Conservation (phyloP, 2,888 invertebrate species). For the Emmelina monodactyla region DNA sequence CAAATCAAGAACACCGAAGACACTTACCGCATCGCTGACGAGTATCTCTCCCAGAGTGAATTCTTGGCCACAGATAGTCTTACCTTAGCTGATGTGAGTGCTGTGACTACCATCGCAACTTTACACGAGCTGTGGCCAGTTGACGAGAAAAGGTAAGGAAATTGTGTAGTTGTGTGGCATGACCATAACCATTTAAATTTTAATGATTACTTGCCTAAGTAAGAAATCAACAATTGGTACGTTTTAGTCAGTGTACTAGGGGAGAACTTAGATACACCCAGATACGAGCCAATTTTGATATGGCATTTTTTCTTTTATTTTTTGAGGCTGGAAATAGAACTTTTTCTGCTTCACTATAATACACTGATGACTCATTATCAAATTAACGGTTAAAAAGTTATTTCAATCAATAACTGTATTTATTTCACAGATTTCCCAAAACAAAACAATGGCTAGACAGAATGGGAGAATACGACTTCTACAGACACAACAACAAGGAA, state of each 20-base stretch:
- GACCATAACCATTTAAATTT: not conserved
- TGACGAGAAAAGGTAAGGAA: constrained; percentile 29
- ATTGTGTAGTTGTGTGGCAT: constrained; percentile 4
- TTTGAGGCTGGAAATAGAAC: no score
- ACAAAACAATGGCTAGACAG: constrained; percentile 31
- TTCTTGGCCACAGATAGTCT: constrained; percentile 37
- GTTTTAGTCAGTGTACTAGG: no score
- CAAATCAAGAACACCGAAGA: constrained; percentile 25
- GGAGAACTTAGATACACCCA: no score
- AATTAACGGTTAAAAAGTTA: no score
- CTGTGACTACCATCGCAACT: constrained; percentile 32
- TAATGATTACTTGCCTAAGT: no score
- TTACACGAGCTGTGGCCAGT: constrained; percentile 36
- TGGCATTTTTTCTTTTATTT: no score
- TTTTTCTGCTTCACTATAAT: no score
- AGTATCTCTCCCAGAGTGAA: constrained; percentile 30
- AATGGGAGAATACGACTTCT: constrained; percentile 37
- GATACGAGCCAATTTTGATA: no score
- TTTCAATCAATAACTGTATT: constrained; percentile 1
- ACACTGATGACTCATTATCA: no score
- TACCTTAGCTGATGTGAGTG: constrained; percentile 43
- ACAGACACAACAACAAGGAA: constrained; percentile 32
- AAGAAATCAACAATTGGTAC: no score
- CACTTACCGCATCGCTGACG: constrained; percentile 38
- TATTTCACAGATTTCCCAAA: constrained; percentile 39